Evolutionary conservation across 2,888 invertebrate genomes (phyloP).

Genomic region (Spicauda simplicius): DNA sequence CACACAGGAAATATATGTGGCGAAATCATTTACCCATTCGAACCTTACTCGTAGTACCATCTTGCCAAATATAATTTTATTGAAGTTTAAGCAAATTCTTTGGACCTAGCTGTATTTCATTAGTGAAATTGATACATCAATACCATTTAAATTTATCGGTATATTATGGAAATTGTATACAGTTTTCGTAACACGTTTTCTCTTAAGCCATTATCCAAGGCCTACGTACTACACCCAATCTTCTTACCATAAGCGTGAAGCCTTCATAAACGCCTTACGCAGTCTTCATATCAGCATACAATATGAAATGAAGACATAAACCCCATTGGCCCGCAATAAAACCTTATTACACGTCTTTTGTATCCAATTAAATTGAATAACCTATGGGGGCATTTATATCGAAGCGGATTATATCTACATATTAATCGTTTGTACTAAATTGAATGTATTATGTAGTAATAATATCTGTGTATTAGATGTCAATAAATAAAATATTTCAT

Average conservation of each 20-base stretch:
- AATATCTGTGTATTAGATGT: too few species aligned
- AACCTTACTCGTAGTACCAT: too few species aligned
- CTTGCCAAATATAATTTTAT: too few species aligned
- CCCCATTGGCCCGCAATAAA: constrained; percentile 57
- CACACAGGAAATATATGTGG: too few species aligned
- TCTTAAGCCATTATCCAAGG: constrained; percentile 8
- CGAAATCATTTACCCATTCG: too few species aligned
- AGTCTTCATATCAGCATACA: constrained; percentile 38
- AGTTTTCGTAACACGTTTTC: constrained; percentile 16
- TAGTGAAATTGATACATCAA: not conserved
- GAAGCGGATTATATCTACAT: not conserved
- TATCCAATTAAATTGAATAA: constrained; percentile 69
- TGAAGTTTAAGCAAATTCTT: too few species aligned
- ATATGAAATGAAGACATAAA: constrained; percentile 63
- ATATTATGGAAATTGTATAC: not conserved
- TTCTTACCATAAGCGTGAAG: not conserved
- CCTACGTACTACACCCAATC: constrained; percentile 39
- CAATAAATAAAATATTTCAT: too few species aligned
- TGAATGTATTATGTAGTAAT: too few species aligned
- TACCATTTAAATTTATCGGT: not conserved
- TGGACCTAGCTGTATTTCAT: not conserved
- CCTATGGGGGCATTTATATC: constrained; percentile 39
- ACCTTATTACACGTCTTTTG: constrained; percentile 69
- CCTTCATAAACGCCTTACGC: constrained; percentile 19
- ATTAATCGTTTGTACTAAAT: too few species aligned